phyloP scores from a whole-genome alignment of 1,140 invertebrate species.

The Orchesella cincta region DNA sequence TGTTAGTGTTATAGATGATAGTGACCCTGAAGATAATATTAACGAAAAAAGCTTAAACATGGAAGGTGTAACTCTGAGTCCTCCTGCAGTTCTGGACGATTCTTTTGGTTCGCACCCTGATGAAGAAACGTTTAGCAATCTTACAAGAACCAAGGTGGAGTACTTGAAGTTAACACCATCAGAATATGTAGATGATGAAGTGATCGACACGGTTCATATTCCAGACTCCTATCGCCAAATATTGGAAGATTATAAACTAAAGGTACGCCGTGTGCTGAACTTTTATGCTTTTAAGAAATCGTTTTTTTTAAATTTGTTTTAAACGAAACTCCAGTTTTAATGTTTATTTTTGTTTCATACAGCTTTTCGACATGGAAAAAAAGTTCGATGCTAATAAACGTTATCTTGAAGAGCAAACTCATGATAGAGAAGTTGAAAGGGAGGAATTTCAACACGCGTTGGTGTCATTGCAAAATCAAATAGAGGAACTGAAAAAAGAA shows the following conservation, averaged over 20 bases:
- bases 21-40: not conserved
- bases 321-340: too few relatives aligned
- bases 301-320: not conserved
- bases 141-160: constrained; percentile 19
- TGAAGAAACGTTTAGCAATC: not conserved
- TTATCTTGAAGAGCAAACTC: constrained; percentile 78
- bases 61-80: not conserved
- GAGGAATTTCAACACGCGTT: constrained; percentile 67
- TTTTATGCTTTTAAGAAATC: not conserved
- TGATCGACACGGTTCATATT: constrained; percentile 5
- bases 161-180: constrained; percentile 38
- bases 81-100: not conserved
- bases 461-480: constrained; percentile 58
- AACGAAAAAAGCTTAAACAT: not conserved
- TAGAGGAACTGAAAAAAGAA: constrained; percentile 63
- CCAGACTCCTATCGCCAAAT: constrained; percentile 5
- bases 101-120: not conserved
- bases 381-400: constrained; percentile 70
- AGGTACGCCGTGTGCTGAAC: not conserved
- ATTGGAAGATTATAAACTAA: constrained; percentile 1
- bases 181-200: constrained; percentile 38
- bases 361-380: constrained; percentile 79
- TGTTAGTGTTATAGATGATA: constrained; percentile 25
- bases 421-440: constrained; percentile 73
- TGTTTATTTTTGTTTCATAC: constrained; percentile 35